Percentiles rank a stretch among this genome's conserved stretches.
Conservation (phyloP, 1,140 invertebrate genomes). For the Ceratina calcarata region DNA sequence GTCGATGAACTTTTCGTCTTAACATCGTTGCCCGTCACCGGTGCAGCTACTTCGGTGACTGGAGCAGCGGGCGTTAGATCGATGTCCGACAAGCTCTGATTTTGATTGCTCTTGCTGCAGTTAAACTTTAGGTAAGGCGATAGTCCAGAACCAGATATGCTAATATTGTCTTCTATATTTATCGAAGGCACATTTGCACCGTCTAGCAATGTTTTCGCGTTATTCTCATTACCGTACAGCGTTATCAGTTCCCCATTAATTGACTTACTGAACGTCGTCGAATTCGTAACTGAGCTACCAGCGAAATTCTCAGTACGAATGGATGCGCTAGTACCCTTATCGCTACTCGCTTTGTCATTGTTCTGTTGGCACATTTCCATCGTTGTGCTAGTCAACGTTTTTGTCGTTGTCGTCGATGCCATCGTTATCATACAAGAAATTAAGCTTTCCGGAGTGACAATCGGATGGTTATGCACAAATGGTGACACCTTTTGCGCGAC, state of each 20-base stretch:
- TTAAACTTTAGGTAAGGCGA: constrained; percentile 74
- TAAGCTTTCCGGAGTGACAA: background rate
- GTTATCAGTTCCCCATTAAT: constrained; percentile 69
- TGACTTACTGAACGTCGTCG: background rate
- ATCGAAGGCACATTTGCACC: constrained; percentile 65
- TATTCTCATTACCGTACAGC: constrained; percentile 69
- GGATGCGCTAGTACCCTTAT: background rate
- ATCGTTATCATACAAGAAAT: background rate
- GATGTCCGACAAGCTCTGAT: constrained; percentile 50
- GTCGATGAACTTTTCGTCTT: constrained; percentile 79
- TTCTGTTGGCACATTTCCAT: background rate
- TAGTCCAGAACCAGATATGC: constrained; percentile 66
- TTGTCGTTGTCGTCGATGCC: background rate
- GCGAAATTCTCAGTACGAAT: background rate
- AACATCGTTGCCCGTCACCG: background rate
- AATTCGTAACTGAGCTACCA: background rate
- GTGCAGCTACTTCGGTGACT: background rate
- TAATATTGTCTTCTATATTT: constrained; percentile 69
- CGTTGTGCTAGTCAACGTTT: background rate
- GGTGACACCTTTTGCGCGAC: constrained; percentile 57
- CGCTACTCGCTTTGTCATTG: background rate
- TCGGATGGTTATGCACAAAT: background rate
- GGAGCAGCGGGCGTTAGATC: constrained; percentile 33
- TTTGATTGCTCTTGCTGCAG: constrained; percentile 54
- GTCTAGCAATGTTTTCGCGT: constrained; percentile 50